Evolutionary conservation across 1,140 invertebrate species (phyloP), one percentile per base, ranked within the genome.

Genomic region (Zaprionus taronus): DNA sequence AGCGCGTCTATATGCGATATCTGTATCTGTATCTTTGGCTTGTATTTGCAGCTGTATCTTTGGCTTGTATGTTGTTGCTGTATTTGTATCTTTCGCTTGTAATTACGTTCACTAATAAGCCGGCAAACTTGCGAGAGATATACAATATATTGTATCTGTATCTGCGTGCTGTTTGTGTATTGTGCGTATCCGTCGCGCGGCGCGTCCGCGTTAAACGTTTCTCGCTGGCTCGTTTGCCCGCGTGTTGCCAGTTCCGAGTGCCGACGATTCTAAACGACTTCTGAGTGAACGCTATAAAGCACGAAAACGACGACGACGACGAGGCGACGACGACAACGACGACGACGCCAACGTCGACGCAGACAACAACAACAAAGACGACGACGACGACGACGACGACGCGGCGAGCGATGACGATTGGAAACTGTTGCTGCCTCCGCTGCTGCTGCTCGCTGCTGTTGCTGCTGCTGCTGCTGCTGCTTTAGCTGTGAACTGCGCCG

Each of bases 211-310:
- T 47, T 47, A 47, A 47, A 47, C 41, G 41, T 17, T 47, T 47
- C 38, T 36, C 36, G 12, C 36, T 15, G 36, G 41, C n/a, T 65
- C 65, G 65, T 70, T 66, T 53, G 77, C 31, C 66, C 77, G 15
- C n/a, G 41, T n/a, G 41, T 47, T 47, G 41, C 80, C 81, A 68
- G 80, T 82, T 75, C 83, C 81, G 84, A 81, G 82, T 75, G 65
- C 81, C 81, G 73, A 83, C 87, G 76, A 91, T 86, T 89, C 85
- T 89, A 87, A 90, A 89, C 84, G 81, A 89, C 76, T 90, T 90
- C 81, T 89, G 85, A 89, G 68, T 81, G 84, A 84, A 68, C 67
- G 85, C 81, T 84, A 87, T 87, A 87, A 87, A 89, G 84, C 84
- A 87, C 85, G 81, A 90, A 89, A 77, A 79, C 67, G 26, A n/a